Base-by-base conservation (phyloP, 2,113 vertebrate species). In the Cochlearius cochlearius region DNA sequence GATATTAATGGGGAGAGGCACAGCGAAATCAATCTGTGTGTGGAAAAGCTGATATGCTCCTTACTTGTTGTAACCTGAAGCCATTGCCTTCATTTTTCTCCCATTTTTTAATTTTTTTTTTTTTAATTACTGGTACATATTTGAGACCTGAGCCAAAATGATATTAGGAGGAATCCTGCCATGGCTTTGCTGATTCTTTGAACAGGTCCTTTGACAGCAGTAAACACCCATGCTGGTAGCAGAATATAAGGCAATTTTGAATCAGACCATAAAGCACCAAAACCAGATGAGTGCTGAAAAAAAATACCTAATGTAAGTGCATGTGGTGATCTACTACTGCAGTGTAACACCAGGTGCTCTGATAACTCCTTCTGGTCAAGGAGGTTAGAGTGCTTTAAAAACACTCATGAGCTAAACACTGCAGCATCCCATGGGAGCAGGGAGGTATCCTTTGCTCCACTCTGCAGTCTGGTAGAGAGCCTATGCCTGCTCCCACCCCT, bases 21-120 rank as follows among this genome's bases (percentile, higher is more conserved):
- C 18, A 85, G 77, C 0, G 3, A 93, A 94, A 96, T 86, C 72
- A 76, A 14, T 79, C 56, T 79, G 77, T 34, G 74, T 82, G 91
- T 96, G 89, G 77, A 97, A 95, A 87, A 91, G 84, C 5, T 94
- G 69, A 92, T 91, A 75, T 91, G 89, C 58, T 95, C 58, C 73
- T 89, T 91, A 78, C 91, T 95, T 91, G 27, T 64, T 88, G 95
- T 95, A 94, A 96, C 92, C 89, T 90, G 94, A 96, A 94, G 86
- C 89, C 10, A 16, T 30, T 69, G 43, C 66, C 89, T 64, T 79
- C 10, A 62, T 77, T 87, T 60, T 25, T 81, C 7, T 41, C 14
- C 45, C 4, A 7, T 32, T 43, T 15, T 10, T 63, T 29, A 8
- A 6, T 10, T 21, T 59, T 21, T 60, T 47, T 50, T 53, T 86